Conservation (phyloP, 2,113 vertebrate species). For the Podarcis raffonei region DNA sequence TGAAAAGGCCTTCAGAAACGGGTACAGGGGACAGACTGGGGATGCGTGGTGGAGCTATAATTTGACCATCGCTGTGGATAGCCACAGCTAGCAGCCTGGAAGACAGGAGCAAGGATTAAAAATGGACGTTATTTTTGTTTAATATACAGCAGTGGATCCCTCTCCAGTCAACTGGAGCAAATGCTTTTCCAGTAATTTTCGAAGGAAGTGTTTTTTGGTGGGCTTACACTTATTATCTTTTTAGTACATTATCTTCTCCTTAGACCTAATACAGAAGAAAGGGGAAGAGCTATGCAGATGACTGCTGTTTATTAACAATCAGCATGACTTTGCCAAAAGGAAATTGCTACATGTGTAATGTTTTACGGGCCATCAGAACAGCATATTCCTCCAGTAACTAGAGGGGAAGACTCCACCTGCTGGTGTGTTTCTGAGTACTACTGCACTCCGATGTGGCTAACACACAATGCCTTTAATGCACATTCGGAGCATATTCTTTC, state of each 20-base stretch:
- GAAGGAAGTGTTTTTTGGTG: background rate
- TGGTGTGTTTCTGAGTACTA: background rate
- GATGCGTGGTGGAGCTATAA: too few species aligned
- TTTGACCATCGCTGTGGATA: background rate
- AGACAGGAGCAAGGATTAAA: background rate
- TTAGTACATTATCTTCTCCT: background rate
- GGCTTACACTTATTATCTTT: background rate
- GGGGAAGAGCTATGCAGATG: background rate
- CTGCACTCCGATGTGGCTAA: background rate
- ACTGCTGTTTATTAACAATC: background rate
- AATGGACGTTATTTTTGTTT: background rate
- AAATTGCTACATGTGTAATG: background rate
- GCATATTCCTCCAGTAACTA: background rate
- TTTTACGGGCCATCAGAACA: background rate
- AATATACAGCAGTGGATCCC: background rate
- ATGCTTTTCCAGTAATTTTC: background rate
- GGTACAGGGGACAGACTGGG: background rate
- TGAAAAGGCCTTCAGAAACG: background rate
- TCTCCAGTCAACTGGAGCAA: background rate
- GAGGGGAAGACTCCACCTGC: conserved; percentile 16
- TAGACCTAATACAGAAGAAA: background rate
- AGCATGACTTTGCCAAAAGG: background rate
- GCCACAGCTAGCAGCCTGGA: background rate
- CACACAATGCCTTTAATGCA: too few species aligned
- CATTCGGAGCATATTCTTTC: too few species aligned